Evolutionary conservation across 2,888 invertebrate genomes (phyloP).

Genomic region (Plagiodera versicolora): DNA sequence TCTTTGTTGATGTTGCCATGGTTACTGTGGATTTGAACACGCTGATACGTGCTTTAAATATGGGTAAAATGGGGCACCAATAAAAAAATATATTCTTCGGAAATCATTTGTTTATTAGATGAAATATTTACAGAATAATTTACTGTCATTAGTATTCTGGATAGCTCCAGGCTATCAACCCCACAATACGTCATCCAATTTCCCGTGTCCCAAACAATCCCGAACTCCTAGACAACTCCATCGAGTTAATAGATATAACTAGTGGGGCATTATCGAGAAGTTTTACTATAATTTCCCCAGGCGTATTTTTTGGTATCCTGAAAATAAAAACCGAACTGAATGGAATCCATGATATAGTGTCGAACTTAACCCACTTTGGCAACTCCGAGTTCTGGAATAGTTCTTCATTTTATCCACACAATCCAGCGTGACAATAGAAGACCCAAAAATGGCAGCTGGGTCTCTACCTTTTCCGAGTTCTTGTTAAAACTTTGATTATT

Average conservation of each 20-base stretch:
- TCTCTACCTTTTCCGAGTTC: background rate
- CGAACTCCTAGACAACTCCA: background rate
- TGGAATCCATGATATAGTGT: background rate
- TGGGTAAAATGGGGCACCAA: too few species aligned
- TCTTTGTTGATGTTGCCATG: too few species aligned
- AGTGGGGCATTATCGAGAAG: background rate
- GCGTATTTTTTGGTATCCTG: background rate
- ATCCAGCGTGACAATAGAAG: background rate
- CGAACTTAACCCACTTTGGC: background rate
- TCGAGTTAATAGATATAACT: background rate
- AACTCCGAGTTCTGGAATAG: background rate
- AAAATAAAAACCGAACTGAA: background rate
- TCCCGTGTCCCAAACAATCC: background rate
- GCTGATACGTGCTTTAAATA: too few species aligned
- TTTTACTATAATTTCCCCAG: background rate
- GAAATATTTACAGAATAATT: too few species aligned
- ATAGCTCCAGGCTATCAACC: too few species aligned
- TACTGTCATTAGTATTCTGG: too few species aligned
- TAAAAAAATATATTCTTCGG: too few species aligned
- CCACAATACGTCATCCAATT: background rate
- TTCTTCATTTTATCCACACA: background rate
- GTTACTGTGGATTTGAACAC: too few species aligned
- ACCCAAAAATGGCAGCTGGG: background rate
- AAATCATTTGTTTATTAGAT: too few species aligned
- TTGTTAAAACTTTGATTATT: background rate